Evolutionary conservation across 2,888 invertebrate species (phyloP).

Genomic region (Folsomia manolachei): DNA sequence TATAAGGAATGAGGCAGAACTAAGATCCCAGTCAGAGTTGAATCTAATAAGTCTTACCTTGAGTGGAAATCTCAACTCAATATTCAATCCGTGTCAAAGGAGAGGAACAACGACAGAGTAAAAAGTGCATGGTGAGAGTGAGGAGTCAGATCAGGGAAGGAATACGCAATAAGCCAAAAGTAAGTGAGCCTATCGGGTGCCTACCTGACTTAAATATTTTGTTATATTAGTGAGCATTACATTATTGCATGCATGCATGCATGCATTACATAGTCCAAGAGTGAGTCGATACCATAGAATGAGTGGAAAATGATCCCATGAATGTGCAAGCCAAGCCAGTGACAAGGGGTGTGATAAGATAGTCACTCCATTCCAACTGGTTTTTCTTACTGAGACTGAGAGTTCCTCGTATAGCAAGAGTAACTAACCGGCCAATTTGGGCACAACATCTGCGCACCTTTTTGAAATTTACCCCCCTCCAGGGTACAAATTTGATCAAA

Average conservation of each 20-base stretch:
- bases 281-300: not conserved
- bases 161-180: too few relatives aligned
- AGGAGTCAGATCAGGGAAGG: too few relatives aligned
- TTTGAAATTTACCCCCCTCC: constrained; percentile 26
- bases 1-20: constrained; percentile 12
- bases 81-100: constrained; percentile 9
- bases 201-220: too few relatives aligned
- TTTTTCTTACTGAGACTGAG: constrained; percentile 42
- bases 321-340: not conserved
- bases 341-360: constrained; percentile 32
- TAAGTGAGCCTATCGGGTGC: too few relatives aligned
- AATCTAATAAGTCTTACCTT: too few relatives aligned
- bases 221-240: too few relatives aligned
- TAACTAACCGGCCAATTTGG: constrained; percentile 47
- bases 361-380: constrained; percentile 38
- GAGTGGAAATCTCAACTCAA: constrained; percentile 13
- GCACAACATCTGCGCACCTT: constrained; percentile 41
- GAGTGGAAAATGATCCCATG: too few relatives aligned
- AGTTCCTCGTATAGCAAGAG: constrained; percentile 27
- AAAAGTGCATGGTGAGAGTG: not conserved
- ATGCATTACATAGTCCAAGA: not conserved
- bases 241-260: not conserved
- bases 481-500: constrained; percentile 19
- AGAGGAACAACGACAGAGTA: not conserved
- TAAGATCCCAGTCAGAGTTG: constrained; percentile 13